Evolutionary conservation across 2,888 invertebrate genomes (phyloP).

Genomic region (Chymomyza caudatula): DNA sequence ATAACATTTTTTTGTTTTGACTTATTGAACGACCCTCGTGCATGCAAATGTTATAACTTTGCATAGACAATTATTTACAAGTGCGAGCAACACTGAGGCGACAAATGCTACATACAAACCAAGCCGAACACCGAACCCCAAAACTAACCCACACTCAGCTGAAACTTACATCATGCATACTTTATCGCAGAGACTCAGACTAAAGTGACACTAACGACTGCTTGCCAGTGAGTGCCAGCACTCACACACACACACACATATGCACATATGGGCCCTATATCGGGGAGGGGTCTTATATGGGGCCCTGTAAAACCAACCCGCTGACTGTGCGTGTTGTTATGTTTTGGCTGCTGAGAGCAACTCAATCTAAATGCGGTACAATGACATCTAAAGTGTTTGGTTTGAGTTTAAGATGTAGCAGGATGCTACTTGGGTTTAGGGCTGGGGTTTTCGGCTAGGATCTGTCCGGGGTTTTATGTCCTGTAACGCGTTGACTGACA

Average conservation of each 20-base stretch:
- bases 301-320: neutral
- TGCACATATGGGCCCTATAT: neutral
- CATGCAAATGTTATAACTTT: conserved; percentile 49
- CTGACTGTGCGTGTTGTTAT: conserved; percentile 45
- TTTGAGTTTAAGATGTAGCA: conserved; percentile 30
- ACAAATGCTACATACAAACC: neutral
- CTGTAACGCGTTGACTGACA: conserved; percentile 37
- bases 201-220: conserved; percentile 72
- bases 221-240: conserved; percentile 4
- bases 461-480: neutral
- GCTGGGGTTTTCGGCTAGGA: neutral
- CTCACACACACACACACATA: neutral
- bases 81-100: conserved; percentile 39
- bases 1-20: neutral
- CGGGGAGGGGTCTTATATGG: conserved; percentile 5
- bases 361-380: conserved; percentile 74
- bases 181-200: conserved; percentile 15
- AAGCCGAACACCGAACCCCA: neutral
- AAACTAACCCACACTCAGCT: conserved; percentile 7
- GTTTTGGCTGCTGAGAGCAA: conserved; percentile 67
- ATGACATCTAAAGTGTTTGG: conserved; percentile 72
- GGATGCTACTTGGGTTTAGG: conserved; percentile 4
- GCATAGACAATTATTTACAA: conserved; percentile 72
- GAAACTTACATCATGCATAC: conserved; percentile 8
- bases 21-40: neutral